Evolutionary conservation across 2,113 vertebrate species (phyloP), one percentile per base, ranked within the genome.

Genomic region (Phyllostomus hastatus): DNA sequence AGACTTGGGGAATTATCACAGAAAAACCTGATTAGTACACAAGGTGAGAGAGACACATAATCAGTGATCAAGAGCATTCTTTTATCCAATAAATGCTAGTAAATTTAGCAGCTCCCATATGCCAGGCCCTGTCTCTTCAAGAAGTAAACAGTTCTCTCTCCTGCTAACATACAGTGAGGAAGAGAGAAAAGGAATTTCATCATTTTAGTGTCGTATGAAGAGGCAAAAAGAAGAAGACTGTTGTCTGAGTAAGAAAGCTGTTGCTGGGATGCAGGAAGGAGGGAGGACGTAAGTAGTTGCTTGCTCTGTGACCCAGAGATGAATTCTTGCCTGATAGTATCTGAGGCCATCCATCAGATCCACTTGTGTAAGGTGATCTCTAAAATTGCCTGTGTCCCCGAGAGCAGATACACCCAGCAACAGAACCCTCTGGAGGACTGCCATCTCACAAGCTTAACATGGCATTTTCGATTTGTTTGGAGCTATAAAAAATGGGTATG

Each of bases 401-500:
- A 91, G 88, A 82, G 50, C 3, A 0, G 79, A 59, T 96, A 93
- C 54, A 70, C 88, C 80, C 94, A 64, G 94, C 95, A 96, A 96
- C 95, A 76, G 83, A 98, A 61, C 87, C 92, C 96, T 97, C 98
- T 98, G 98, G 95, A 97, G 97, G 67, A 83, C 84, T 93, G 96
- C 95, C 98, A 96, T 97, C 96, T 98, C 83, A 31, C 97, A 98
- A 96, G 79, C 96, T 97, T 96, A 96, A 90, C 82, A 66, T 95
- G 61, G 95, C 94, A 89, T 96, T 95, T 96, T 94, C 90, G 89
- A 97, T 97, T 97, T 97, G 91, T 95, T 98, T 98, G 80, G 83
- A 84, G 92, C 95, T 97, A 81, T 97, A 97, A 98, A 98, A 98
- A 97, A 88, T 94, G 93, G 96, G 95, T 98, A 98, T 78, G 79